Base-by-base conservation (phyloP, 2,113 vertebrate species). In the Oxyura jamaicensis region DNA sequence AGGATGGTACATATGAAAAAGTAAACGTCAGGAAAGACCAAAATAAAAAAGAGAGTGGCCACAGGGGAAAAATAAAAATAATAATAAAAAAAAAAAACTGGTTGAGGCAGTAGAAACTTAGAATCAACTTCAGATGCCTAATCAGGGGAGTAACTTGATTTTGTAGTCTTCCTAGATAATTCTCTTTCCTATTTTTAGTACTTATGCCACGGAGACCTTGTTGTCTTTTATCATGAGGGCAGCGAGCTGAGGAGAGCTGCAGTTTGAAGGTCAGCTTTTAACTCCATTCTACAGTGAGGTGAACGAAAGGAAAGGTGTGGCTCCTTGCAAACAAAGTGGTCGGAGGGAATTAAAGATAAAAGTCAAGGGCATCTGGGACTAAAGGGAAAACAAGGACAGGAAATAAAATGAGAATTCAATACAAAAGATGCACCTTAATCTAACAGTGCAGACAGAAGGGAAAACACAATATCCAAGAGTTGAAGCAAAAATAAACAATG, bases 191-290 rank as follows among this genome's bases (percentile, higher is more conserved):
- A 53, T 95, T 95, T 96, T 94, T 90, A 91, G 83, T 95, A 26
- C 41, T 65, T 84, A 20, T 3, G 55, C 72, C 86, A n/a, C 42
- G 1, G 6, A 91, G 59, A 66, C 48, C n/a, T 86, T 16, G 3
- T 75, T 93, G 44, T 74, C 39, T 91, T 88, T 90, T 95, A 74
- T 88, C 81, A 79, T 39, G 87, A 93, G 95, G 80, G 74, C 90
- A 95, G 79, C 72, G 82, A 66, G 65, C 91, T 96, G 83, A 90
- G 52, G 65, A 78, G 39, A 71, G 52, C 25, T 89, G 67, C 16
- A 76, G 48, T 96, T 91, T 95, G 81, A 94, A 96, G 83, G 92
- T 94, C 76, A 96, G 76, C 87, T 72, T 92, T 97, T 95, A 92
- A 73, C 80, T 93, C 66, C 9, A 26, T 53, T 68, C 74, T 78